These are phyloP conservation scores for Cladorhizidae sp. DNA, from an alignment of 37 sponge, comb jelly and placozoan genomes.

Conservation along the genomic window DNA sequence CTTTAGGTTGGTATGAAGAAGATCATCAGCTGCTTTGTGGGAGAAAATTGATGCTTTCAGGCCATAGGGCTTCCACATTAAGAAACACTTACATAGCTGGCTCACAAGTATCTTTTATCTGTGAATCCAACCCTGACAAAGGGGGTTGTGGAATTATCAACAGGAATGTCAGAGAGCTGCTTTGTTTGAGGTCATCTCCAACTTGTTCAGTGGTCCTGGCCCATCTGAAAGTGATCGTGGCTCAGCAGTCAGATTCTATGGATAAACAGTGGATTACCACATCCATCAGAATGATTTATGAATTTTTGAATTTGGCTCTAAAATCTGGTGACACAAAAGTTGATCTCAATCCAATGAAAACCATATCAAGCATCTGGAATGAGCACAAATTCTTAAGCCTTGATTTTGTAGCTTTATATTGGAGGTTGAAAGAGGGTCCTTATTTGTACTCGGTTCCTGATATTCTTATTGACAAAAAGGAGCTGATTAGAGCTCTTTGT, in stretches of 20 bases:
- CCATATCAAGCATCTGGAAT: constrained; percentile 42
- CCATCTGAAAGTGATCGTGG: constrained; percentile 35
- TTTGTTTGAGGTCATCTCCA: constrained; percentile 20
- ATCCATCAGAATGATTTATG: constrained; percentile 7
- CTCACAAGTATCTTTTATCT: constrained; percentile 38
- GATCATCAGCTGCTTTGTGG: constrained; percentile 20
- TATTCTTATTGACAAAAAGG: not conserved
- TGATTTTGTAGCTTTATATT: constrained; percentile 13
- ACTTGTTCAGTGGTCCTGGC: constrained; percentile 16
- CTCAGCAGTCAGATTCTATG: not conserved
- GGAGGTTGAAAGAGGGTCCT: constrained; percentile 28
- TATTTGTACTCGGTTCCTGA: constrained; percentile 46
- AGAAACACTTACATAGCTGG: constrained; percentile 12
- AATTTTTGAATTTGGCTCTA: constrained; percentile 1
- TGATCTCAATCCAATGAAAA: not conserved
- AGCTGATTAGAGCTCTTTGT: constrained; percentile 19
- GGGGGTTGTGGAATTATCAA: constrained; percentile 35
- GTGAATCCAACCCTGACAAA: not conserved
- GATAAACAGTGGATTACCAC: constrained; percentile 7
- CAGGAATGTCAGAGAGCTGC: not conserved
- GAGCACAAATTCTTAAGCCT: constrained; percentile 31
- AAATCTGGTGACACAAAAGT: not conserved
- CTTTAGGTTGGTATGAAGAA: constrained; percentile 54
- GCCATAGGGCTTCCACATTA: not conserved
- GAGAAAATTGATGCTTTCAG: constrained; percentile 12